Conservation (phyloP, 2,888 invertebrate genomes). For the Anarsia innoxiella region DNA sequence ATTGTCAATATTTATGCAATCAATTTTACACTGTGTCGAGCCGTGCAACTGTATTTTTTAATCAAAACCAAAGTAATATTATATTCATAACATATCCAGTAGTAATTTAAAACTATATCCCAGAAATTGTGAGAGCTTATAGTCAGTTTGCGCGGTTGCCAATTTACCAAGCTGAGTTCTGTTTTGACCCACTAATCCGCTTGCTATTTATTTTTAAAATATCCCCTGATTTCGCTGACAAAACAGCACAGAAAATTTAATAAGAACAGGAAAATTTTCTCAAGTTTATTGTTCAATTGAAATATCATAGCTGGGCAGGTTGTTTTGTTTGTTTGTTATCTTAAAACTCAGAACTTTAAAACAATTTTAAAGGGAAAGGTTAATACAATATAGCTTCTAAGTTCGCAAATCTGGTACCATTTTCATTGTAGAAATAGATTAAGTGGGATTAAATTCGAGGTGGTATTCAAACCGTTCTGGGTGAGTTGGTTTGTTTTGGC, state of each 20-base stretch:
- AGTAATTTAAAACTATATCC: no score
- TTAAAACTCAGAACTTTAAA: neutral
- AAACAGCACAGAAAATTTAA: neutral
- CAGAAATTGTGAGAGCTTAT: neutral
- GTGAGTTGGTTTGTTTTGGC: no score
- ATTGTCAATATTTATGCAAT: no score
- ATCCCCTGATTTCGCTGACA: neutral
- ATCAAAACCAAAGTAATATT: no score
- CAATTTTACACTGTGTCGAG: no score
- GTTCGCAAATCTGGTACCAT: conserved; percentile 1
- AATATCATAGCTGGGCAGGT: neutral
- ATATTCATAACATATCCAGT: no score
- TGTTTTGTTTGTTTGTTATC: neutral
- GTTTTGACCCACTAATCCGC: neutral
- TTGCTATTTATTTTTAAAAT: neutral
- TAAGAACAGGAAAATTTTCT: neutral
- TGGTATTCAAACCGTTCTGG: no score
- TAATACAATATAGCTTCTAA: neutral
- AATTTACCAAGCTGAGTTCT: conserved; percentile 1
- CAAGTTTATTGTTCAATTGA: neutral
- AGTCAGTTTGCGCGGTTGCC: neutral
- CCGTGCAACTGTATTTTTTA: no score
- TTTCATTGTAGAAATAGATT: neutral
- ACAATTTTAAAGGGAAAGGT: neutral
- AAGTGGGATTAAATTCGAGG: neutral